Evolutionary conservation across 2,797 vertebrate genomes (phyloP), one percentile per base, ranked within the genome.

Genomic region (Apogon talboti): DNA sequence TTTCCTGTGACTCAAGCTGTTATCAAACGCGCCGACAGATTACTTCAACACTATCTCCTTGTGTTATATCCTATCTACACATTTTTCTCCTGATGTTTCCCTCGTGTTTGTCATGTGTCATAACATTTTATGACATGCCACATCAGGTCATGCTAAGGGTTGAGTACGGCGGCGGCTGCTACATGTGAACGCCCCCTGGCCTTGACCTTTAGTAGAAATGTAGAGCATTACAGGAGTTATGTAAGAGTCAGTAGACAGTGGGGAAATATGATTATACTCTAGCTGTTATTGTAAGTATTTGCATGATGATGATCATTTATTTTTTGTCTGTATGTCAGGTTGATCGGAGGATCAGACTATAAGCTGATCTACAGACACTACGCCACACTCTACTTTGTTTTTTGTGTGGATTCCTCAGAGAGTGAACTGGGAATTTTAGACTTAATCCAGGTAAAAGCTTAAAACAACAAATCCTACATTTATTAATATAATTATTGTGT

Each of bases 281-380:
- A 11, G 3, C 14, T 4, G n/a, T 24, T 11, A 11, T 42, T 12
- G 33, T 10, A 9, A 1, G 33, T 11, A 3, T 19, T 55, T 42
- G 19, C 13, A 24, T 28, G 10, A 8, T 24, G 1, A 12, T 47
- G 46, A 13, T 21, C 0, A 24, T 54, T 7, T 33, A 13, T 48
- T 9, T 72, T n/a, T 19, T 69, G 41, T 74, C 11, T 76, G 53
- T 70, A 54, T 78, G 42, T 73, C 79, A 95, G 94, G 91, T 93
- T 99, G 91, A 98, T 99, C 71, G 97, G 97, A 61, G 98, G 97
- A 71, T 98, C 97, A 21, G 98, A 99, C 91, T 99, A 99, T 94
- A 99, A 98, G 84, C 93, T 99, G 63, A 99, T 99, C 90, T 99
- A 99, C 91, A 95, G 97, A 92, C 97, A 98, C 88, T 99, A 99